A percentile compares a stretch with the other conserved stretches of the same genome.
Evolutionary conservation across 2,888 invertebrate species (phyloP).

Genomic region (Blera fallax): DNA sequence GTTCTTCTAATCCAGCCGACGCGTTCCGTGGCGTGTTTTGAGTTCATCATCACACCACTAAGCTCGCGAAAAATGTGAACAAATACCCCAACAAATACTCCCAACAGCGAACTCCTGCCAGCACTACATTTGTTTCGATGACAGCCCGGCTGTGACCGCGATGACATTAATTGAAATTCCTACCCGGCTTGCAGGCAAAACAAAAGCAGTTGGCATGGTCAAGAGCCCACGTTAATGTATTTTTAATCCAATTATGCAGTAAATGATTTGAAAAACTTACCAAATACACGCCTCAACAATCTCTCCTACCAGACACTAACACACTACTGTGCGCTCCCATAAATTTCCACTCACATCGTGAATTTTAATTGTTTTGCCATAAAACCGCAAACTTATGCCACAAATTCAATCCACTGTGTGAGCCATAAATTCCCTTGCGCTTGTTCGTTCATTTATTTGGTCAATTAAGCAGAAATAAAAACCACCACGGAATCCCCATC

Average conservation of each 20-base stretch:
- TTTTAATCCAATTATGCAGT: neutral
- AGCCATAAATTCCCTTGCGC: slow-evolving; percentile 17
- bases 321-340: neutral
- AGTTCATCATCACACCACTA: too few species aligned
- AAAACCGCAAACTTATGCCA: slow-evolving; percentile 30
- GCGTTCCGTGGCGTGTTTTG: too few species aligned
- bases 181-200: too few species aligned
- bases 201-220: too few species aligned
- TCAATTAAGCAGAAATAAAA: slow-evolving; percentile 55
- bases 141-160: too few species aligned
- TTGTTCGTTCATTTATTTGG: slow-evolving; percentile 29
- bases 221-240: too few species aligned
- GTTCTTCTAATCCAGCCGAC: too few species aligned
- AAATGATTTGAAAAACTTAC: neutral
- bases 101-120: too few species aligned
- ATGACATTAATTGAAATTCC: too few species aligned
- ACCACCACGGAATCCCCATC: slow-evolving; percentile 3
- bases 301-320: neutral
- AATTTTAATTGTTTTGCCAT: slow-evolving; percentile 11
- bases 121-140: too few species aligned
- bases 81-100: too few species aligned
- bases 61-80: too few species aligned
- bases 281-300: neutral
- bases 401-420: slow-evolving; percentile 29
- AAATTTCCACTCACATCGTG: neutral